Evolutionary conservation across 2,797 vertebrate species (phyloP).

Genomic region (Hozukius guyotensis): DNA sequence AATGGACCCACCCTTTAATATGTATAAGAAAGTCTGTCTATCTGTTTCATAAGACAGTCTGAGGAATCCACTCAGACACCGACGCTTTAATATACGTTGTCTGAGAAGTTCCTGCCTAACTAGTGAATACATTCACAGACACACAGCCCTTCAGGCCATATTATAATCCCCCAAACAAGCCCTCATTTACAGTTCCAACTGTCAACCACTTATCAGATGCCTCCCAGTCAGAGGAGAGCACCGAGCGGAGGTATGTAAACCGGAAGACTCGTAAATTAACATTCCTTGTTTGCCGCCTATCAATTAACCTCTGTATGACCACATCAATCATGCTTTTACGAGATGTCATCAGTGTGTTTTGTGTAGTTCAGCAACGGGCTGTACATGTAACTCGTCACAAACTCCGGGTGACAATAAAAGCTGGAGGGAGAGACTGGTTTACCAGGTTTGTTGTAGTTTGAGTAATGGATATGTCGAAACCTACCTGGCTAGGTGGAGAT

Average conservation of each 20-base stretch:
- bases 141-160: neutral
- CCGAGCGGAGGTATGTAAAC: neutral
- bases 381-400: conserved; percentile 38
- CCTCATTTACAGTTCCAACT: conserved; percentile 32
- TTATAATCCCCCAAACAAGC: conserved; percentile 10
- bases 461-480: conserved; percentile 63
- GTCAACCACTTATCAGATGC: conserved; percentile 40
- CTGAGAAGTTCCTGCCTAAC: conserved; percentile 15
- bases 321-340: conserved; percentile 56
- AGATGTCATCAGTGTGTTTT: conserved; percentile 32
- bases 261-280: conserved; percentile 15
- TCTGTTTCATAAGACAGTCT: neutral
- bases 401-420: conserved; percentile 19
- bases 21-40: neutral
- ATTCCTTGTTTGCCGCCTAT: conserved; percentile 34
- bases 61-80: neutral
- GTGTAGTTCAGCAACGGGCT: conserved; percentile 25
- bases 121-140: conserved; percentile 12
- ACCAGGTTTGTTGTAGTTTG: conserved; percentile 59
- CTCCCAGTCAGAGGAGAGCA: conserved; percentile 3
- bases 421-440: conserved; percentile 58
- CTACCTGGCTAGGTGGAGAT: conserved; percentile 54
- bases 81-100: neutral
- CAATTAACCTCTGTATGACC: conserved; percentile 15
- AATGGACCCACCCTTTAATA: rapidly evolving